phyloP scores from a whole-genome alignment of 2,797 vertebrate species.

The Anguilla anguilla region DNA sequence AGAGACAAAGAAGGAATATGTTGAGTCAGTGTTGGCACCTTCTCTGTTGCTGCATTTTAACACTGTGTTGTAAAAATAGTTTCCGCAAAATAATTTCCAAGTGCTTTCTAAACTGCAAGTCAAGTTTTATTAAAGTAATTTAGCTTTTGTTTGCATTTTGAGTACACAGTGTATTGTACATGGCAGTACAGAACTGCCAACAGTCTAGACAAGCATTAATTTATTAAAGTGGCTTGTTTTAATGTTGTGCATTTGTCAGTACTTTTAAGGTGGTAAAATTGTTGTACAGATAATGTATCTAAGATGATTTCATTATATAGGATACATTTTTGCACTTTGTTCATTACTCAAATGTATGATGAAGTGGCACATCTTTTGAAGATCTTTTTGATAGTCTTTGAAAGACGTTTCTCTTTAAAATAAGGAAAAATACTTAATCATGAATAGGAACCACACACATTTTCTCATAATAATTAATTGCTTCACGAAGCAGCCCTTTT shows the following conservation, averaged over 20 bases:
- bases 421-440: neutral
- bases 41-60: neutral
- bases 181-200: neutral
- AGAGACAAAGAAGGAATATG: constrained; percentile 52
- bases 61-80: neutral
- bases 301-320: neutral
- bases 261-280: neutral
- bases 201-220: neutral
- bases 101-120: neutral
- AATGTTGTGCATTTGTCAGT: neutral
- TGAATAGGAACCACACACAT: neutral
- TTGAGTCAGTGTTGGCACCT: constrained; percentile 38
- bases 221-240: neutral
- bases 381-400: neutral
- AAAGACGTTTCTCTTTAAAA: neutral
- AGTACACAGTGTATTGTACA: neutral
- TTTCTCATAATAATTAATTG: neutral
- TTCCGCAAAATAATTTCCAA: neutral
- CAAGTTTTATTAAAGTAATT: neutral
- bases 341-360: neutral
- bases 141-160: neutral
- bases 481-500: neutral
- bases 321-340: neutral
- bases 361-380: neutral
- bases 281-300: neutral